Percentiles rank a stretch among this genome's conserved stretches.
Conservation (phyloP, 2,888 invertebrate genomes). For the Ligdia adustata region DNA sequence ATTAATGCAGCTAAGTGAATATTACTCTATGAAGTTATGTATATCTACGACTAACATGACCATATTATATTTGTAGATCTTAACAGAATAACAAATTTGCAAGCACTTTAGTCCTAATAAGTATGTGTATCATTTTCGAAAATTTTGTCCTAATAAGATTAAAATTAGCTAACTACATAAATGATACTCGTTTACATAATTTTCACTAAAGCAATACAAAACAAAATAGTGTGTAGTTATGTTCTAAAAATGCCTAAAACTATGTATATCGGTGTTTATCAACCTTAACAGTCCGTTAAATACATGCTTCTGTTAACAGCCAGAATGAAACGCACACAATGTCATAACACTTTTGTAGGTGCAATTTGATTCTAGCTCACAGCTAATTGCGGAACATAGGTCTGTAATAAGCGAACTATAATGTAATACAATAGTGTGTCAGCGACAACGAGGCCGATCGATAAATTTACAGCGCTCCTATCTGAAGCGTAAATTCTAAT, state of each 20-base stretch:
- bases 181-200: constrained; percentile 20
- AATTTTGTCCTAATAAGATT: neutral
- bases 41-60: constrained; percentile 19
- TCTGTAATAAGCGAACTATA: constrained; percentile 44
- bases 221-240: constrained; percentile 12
- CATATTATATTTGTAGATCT: constrained; percentile 7
- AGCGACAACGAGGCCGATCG: constrained; percentile 54
- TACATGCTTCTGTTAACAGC: constrained; percentile 32
- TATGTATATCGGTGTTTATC: constrained; percentile 24
- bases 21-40: constrained; percentile 30
- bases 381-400: constrained; percentile 36
- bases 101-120: constrained; percentile 19
- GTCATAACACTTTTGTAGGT: constrained; percentile 36
- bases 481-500: constrained; percentile 62
- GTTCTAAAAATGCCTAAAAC: constrained; percentile 23
- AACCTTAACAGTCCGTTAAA: constrained; percentile 7
- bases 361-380: constrained; percentile 46
- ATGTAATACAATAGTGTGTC: constrained; percentile 50
- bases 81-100: constrained; percentile 18
- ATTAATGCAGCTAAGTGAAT: constrained; percentile 30
- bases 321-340: constrained; percentile 35
- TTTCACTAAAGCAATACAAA: constrained; percentile 24
- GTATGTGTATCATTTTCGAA: constrained; percentile 13
- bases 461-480: constrained; percentile 60
- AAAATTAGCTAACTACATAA: constrained; percentile 21